Evolutionary conservation across 2,888 invertebrate genomes (phyloP).

Genomic region (Diabrotica balteata): DNA sequence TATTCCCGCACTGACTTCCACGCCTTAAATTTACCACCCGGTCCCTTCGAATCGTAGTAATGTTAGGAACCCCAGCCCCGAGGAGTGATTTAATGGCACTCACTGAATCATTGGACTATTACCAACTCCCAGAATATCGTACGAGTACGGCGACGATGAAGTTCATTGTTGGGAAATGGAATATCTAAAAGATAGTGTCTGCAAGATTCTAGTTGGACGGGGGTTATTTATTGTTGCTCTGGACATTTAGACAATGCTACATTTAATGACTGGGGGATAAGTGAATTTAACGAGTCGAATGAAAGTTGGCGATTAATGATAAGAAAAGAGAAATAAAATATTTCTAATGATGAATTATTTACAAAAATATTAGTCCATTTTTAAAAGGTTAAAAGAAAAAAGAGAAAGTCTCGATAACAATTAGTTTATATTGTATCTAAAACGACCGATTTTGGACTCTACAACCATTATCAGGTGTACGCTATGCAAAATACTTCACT

Average conservation of each 20-base stretch:
- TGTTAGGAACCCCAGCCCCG: constrained; percentile 9
- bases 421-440: too few species aligned
- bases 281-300: not conserved
- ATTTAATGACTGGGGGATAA: not conserved
- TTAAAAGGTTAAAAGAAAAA: too few species aligned
- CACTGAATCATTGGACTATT: constrained; percentile 25
- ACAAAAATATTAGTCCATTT: too few species aligned
- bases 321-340: not conserved
- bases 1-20: constrained; percentile 10
- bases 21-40: constrained; percentile 8
- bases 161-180: constrained; percentile 25
- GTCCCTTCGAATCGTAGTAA: constrained; percentile 1
- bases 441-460: too few species aligned
- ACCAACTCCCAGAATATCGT: constrained; percentile 18
- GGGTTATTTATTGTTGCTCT: constrained; percentile 16
- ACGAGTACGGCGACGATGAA: constrained; percentile 15
- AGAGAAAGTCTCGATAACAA: too few species aligned
- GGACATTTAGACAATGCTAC: constrained; percentile 8
- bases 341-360: too few species aligned
- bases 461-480: too few species aligned
- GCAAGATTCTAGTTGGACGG: constrained; percentile 13
- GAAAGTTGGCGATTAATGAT: not conserved
- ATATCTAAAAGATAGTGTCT: constrained; percentile 24
- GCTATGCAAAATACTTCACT: too few species aligned
- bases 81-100: constrained; percentile 24